Base-by-base conservation (phyloP, 2,797 vertebrate genomes). In the Setipinna tenuifilis region DNA sequence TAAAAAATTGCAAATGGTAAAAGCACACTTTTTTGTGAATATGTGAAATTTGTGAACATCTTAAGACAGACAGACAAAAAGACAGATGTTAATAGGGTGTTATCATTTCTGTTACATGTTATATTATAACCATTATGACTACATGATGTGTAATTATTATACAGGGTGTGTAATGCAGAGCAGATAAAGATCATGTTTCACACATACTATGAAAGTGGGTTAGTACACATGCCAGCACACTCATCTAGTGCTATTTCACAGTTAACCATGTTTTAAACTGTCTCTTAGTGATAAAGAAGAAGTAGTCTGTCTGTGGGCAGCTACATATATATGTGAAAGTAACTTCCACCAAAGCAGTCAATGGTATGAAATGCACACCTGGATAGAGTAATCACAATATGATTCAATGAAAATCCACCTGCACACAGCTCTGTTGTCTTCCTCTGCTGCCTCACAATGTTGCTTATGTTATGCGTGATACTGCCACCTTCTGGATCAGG, bases 111-210 rank as follows among this genome's bases (percentile, higher is more conserved):
- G 9, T 54, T 3, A 0, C 7, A 54, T 14, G 14, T 9, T 14
- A 54, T 14, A 54, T 25, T 23, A 59, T 65, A 65, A 25, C 25
- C 0, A 65, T 25, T 65, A 9, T 65, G 61, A 25, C 61, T 59
- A 59, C 17, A 21, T n/a, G 2, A 57, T 41, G 35, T 41, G 35
- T 41, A 41, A n/a, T n/a, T n/a, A n/a, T 31, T 82, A 84, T 35
- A 83, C 90, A 89, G 87, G 87, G 91, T 59, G 57, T 17, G 14
- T 59, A 59, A 17, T 59, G 14, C 7, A 4, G 14, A 54, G 50
- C 50, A 54, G 50, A 54, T 54, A 54, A 16, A 54, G 10, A 54
- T 16, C 50, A 54, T 54, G 6, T 16, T 12, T 12, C 50, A 54
- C 3, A 54, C 35, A 54, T 54, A 54, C 50, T 6, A 12, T 54